phyloP scores from a whole-genome alignment of 2,888 invertebrate species.

The Tinea semifulvella region DNA sequence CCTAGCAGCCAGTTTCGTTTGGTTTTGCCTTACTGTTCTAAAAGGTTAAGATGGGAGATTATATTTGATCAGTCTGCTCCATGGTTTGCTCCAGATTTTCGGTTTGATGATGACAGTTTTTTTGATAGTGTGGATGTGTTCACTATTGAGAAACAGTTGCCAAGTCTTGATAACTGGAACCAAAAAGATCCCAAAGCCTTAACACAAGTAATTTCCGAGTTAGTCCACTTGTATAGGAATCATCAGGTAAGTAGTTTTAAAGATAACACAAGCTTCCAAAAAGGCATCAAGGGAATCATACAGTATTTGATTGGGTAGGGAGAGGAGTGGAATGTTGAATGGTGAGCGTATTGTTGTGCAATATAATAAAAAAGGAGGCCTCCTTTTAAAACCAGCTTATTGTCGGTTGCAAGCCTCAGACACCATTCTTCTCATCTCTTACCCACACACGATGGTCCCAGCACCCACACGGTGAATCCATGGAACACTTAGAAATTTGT shows the following conservation, averaged over 20 bases:
- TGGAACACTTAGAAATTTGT: no score
- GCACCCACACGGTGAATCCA: no score
- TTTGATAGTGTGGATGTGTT: conserved; percentile 65
- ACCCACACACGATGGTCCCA: no score
- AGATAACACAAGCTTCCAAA: neutral
- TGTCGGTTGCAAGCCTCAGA: no score
- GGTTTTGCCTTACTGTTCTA: conserved; percentile 75
- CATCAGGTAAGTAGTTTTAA: conserved; percentile 69
- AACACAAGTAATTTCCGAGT: conserved; percentile 68
- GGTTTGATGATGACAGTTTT: conserved; percentile 76
- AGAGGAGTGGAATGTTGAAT: no score
- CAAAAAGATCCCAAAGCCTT: conserved; percentile 66
- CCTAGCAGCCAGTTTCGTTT: conserved; percentile 68
- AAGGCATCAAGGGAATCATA: no score
- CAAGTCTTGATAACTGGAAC: conserved; percentile 73
- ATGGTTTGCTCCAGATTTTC: conserved; percentile 78
- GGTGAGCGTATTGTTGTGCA: no score
- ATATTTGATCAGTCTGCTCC: conserved; percentile 71
- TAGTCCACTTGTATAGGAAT: conserved; percentile 68
- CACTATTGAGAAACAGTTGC: conserved; percentile 58
- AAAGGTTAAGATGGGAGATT: conserved; percentile 73
- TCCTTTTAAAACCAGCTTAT: no score
- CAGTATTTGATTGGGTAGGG: no score
- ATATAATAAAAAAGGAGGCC: no score
- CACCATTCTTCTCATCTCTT: no score